Percentiles rank a stretch among this genome's conserved stretches.
Conservation (phyloP, 2,113 vertebrate species). For the Indicator indicator region DNA sequence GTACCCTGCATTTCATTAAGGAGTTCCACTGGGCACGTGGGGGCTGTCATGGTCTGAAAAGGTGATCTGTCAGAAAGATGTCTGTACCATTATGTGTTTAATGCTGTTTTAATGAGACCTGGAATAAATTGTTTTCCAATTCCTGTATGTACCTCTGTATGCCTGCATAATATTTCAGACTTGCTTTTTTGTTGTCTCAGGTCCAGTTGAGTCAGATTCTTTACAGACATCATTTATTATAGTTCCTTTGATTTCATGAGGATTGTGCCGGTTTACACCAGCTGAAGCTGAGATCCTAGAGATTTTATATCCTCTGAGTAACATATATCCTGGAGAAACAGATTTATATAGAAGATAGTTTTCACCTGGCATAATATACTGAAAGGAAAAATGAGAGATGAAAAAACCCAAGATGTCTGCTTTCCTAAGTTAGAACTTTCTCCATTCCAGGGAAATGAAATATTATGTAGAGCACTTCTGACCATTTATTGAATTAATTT, state of each 20-base stretch:
- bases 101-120: neutral
- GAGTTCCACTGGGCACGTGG: neutral
- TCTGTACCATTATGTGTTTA: neutral
- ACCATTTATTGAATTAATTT: neutral
- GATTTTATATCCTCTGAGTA: neutral
- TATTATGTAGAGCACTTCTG: neutral
- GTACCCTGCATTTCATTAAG: rapidly evolving
- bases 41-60: neutral
- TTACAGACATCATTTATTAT: neutral
- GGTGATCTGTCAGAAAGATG: neutral
- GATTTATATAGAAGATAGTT: neutral
- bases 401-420: neutral
- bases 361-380: neutral
- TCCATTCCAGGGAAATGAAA: neutral
- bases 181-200: neutral
- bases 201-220: neutral
- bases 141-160: neutral
- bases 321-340: neutral
- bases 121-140: neutral
- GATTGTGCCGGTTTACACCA: neutral
- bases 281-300: neutral
- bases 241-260: neutral
- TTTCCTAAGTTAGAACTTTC: neutral
- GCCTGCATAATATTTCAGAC: neutral
- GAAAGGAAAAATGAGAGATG: neutral